These are phyloP conservation scores for Sicus ferrugineus DNA, from an alignment of 2,888 invertebrate genomes.

Conservation along the genomic window DNA sequence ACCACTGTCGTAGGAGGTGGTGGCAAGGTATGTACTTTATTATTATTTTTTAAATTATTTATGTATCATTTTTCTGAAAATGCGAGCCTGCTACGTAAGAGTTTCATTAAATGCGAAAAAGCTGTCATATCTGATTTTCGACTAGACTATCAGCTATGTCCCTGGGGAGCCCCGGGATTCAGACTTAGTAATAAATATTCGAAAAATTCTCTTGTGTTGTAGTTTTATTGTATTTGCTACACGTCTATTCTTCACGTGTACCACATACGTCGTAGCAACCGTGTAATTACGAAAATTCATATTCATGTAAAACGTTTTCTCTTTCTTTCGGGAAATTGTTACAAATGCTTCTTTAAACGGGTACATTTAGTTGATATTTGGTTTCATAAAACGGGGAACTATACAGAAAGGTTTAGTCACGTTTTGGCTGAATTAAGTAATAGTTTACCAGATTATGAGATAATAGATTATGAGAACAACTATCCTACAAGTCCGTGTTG, in stretches of 20 bases:
- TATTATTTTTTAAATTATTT: too few relatives aligned
- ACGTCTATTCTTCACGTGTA: neutral
- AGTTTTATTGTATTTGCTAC: neutral
- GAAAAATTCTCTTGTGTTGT: neutral
- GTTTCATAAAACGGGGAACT: neutral
- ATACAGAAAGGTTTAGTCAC: neutral
- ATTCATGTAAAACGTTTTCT: neutral
- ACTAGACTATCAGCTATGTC: neutral
- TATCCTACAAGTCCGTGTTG: neutral
- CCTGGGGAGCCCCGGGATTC: neutral
- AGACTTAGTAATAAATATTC: neutral
- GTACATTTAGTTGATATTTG: too few relatives aligned
- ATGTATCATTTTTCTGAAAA: neutral
- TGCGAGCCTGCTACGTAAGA: neutral
- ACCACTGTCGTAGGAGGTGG: too few relatives aligned
- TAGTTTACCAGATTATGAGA: neutral
- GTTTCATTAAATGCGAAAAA: neutral
- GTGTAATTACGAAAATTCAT: neutral
- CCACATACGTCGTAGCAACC: neutral
- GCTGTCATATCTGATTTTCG: neutral
- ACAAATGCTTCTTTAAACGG: neutral
- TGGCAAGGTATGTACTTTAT: too few relatives aligned
- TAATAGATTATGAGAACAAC: neutral
- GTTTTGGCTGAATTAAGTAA: neutral
- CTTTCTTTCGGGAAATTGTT: neutral